Evolutionary conservation across 2,888 invertebrate genomes (phyloP), one percentile per base, ranked within the genome.

Genomic region (Drosophila kokeensis): DNA sequence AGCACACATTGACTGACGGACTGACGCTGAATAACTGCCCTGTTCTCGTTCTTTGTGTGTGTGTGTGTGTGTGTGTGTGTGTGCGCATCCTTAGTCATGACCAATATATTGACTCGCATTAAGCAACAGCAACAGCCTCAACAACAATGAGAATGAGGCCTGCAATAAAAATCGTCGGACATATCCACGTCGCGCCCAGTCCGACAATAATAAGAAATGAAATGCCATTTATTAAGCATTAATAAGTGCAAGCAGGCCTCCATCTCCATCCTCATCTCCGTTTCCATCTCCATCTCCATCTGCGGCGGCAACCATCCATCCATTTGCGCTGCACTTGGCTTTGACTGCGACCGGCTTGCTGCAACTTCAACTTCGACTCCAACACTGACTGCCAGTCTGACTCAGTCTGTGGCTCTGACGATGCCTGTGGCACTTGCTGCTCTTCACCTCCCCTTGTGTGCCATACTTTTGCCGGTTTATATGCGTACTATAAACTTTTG

Each of bases 181-280:
- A 76, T 69, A 86, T 87, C 61, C 90, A 83, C 87, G 90, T 82
- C 74, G 90, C 90, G 77, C 83, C 78, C 86, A 79, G 78, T 72
- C 76, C 82, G 78, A 79, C 87, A 91, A 90, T 88, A 91, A 91
- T 92, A 92, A 92, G 91, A 92, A 92, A 92, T 92, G 92, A 92
- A 92, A 92, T 92, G 92, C 92, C 92, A 92, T 92, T 92, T 92
- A 92, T 92, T 92, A 92, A 92, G 92, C 92, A 92, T 92, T 92
- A 92, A 92, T 92, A 92, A 92, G 92, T 92, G 92, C 92, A 55
- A 38, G 91, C 45, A 15, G 92, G 90, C 83, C 59, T 54, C 72
- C 74, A 59, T 69, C 62, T 84, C 78, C 89, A 76, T 21, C 45
- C 45, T 13, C 45, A 21, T 21, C 48, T 27, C 36, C 54, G 36